Base-by-base conservation (phyloP, 1,140 invertebrate genomes). In the Pararge aegeria region DNA sequence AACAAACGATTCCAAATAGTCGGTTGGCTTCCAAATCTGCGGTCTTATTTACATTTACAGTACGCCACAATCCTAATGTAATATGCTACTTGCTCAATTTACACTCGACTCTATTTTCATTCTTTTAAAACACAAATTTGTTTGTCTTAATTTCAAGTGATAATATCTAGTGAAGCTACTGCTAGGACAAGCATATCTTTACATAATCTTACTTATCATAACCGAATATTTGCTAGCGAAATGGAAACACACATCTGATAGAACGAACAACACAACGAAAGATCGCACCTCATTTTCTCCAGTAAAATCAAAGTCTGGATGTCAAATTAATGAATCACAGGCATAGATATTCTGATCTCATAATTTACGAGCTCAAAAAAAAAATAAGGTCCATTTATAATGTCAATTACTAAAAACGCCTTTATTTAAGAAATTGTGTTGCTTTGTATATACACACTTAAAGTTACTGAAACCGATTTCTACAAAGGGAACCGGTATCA, bases 1-100 rank as follows among this genome's bases (percentile, higher is more conserved):
- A 69, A 75, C 75, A 73, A 68, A 70, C 64, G 60, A 60, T 64
- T 61, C 63, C 65, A 75, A 75, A 68, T 72, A 68, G 54, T 64
- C 62, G 54, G 66, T 64, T 66, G 53, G 59, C 55, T 61, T 58
- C 27, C 52, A 64, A 69, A 69, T 66, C 63, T 69, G 66, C 38
- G 66, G 66, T 61, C 29, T 48, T 54, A 68, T 68, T 68, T 65
- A 65, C 63, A 66, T 69, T 62, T 66, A 62, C 61, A 67, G 55
- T 48, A 44, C 55, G 24, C 55, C 46, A 63, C 30, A 44, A 49
- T 38, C 44, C 48, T 61, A 55, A 49, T 34, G 44, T 56, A 34
- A 46, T 49, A 48, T 38, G 5, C 7, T 27, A 27, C 16, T 30
- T 16, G n/a, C 1, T 48, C 12, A 34, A 56, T n/a, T 29, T 7